These are phyloP conservation scores for Sphaerophoria rueppellii DNA, from an alignment of 2,888 invertebrate genomes.

Conservation along the genomic window DNA sequence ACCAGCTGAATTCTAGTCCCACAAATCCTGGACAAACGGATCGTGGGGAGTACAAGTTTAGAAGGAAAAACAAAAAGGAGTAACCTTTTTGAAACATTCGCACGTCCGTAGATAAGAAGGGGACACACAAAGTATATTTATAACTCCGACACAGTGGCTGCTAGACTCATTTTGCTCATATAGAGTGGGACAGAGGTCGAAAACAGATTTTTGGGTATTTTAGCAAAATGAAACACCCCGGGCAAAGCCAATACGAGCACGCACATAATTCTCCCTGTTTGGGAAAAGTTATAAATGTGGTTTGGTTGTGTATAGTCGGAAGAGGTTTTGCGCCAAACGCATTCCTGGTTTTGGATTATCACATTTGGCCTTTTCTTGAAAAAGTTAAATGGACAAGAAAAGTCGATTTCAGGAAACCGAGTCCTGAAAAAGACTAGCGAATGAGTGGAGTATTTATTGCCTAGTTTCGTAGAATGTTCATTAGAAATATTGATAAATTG, in stretches of 20 bases:
- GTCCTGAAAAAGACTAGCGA: too few relatives aligned
- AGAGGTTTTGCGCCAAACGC: slow-evolving; percentile 54
- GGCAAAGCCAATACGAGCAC: slow-evolving; percentile 46
- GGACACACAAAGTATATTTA: slow-evolving; percentile 47
- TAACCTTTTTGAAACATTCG: slow-evolving; percentile 61
- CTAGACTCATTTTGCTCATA: not conserved
- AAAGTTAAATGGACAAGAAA: slow-evolving; percentile 66
- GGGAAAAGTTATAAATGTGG: slow-evolving; percentile 80
- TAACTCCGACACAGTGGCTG: slow-evolving; percentile 64
- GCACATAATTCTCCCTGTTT: slow-evolving; percentile 73
- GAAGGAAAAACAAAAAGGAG: not conserved
- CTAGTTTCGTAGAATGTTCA: too few relatives aligned
- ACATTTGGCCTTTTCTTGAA: slow-evolving; percentile 69
- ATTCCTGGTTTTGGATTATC: slow-evolving; percentile 63
- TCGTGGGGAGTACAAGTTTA: not conserved
- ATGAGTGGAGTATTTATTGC: too few relatives aligned
- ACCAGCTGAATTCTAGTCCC: slow-evolving; percentile 79
- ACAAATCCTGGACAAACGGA: not conserved
- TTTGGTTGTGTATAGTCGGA: slow-evolving; percentile 74
- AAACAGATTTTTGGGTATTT: slow-evolving; percentile 67
- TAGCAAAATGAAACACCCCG: slow-evolving; percentile 53
- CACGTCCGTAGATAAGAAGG: slow-evolving; percentile 64
- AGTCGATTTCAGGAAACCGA: slow-evolving; percentile 21
- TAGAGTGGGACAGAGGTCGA: slow-evolving; percentile 54
- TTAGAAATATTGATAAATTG: too few relatives aligned